These are phyloP conservation scores for Troglohyphantes excavatus DNA, from an alignment of 2,888 invertebrate species.

Conservation along the genomic window DNA sequence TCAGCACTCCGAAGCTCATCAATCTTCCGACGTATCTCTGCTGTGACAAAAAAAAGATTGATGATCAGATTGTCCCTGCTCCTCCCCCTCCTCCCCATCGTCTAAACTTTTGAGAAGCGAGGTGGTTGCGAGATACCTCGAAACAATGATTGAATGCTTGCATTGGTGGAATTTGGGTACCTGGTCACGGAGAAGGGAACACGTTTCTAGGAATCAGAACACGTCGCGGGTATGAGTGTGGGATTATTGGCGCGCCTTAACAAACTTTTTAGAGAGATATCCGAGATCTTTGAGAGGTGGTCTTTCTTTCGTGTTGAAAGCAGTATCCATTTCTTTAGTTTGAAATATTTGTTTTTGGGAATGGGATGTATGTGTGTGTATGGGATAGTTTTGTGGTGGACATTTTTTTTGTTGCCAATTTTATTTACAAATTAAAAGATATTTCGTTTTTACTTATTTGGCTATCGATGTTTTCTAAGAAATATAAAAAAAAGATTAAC, in stretches of 20 bases:
- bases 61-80: slow-evolving; percentile 69
- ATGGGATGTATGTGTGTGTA: no score
- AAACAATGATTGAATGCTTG: slow-evolving; percentile 67
- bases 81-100: slow-evolving; percentile 10
- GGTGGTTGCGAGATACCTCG: slow-evolving; percentile 13
- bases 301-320: background rate
- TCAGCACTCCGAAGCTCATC: slow-evolving; percentile 47
- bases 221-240: slow-evolving; percentile 13
- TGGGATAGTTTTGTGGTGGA: no score
- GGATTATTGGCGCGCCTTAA: slow-evolving; percentile 11
- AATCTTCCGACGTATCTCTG: slow-evolving; percentile 67
- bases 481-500: no score
- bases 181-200: slow-evolving; percentile 38
- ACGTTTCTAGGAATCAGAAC: slow-evolving; percentile 19
- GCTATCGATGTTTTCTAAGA: no score
- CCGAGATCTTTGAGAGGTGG: slow-evolving; percentile 12
- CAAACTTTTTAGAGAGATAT: slow-evolving; percentile 12
- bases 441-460: no score
- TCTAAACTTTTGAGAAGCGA: slow-evolving; percentile 14
- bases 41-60: slow-evolving; percentile 76
- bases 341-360: no score
- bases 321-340: background rate
- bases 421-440: no score
- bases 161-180: slow-evolving; percentile 36
- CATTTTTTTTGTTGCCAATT: no score